Evolutionary conservation across 2,888 invertebrate genomes (phyloP), one percentile per base, ranked within the genome.

Genomic region (Pseudococcus jackbeardsleyi): DNA sequence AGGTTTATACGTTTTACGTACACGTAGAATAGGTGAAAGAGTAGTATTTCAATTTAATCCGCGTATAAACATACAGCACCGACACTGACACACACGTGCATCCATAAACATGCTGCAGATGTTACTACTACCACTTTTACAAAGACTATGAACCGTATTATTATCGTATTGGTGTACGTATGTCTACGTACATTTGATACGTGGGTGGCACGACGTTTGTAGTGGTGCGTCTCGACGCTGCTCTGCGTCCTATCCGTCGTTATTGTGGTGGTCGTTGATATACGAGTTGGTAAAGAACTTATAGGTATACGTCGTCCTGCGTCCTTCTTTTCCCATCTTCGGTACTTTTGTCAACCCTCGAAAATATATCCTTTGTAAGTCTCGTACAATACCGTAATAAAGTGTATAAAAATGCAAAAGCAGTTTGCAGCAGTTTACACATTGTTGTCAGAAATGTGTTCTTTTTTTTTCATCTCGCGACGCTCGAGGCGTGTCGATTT

Each of bases 391-490:
- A 72, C 26, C 26, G 26, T 33, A 33, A 33, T 33, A 33, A 33
- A 33, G 26, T 33, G 26, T 33, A 33, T 72, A 72, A 72, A 72
- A 72, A 72, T 33, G 68, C 68, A 26, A 33, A 72, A 72, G 26
- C 15, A 9, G 68, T 72, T 33, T 33, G 68, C 68, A 12, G 33
- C 68, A 72, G 68, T 72, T 72, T 72, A 72, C 68, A 72, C 68
- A 33, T 33, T 33, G 26, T 33, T 33, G 26, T 33, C 26, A 33
- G 26, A 33, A 33, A 33, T 33, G 26, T 33, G 68, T 72, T 72
- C 5, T 72, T 59, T 59, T 59, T 59, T 59, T 59, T n/a, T 59
- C 59, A 59, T 59, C 19, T 59, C 19, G 19, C 19, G 50, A 50
- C 50, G 50, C 50, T 50, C 17, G 12, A 50, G 50, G 50, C 50